These are phyloP conservation scores for Drosophila pegasa DNA, from an alignment of 2,888 invertebrate genomes.

Conservation along the genomic window DNA sequence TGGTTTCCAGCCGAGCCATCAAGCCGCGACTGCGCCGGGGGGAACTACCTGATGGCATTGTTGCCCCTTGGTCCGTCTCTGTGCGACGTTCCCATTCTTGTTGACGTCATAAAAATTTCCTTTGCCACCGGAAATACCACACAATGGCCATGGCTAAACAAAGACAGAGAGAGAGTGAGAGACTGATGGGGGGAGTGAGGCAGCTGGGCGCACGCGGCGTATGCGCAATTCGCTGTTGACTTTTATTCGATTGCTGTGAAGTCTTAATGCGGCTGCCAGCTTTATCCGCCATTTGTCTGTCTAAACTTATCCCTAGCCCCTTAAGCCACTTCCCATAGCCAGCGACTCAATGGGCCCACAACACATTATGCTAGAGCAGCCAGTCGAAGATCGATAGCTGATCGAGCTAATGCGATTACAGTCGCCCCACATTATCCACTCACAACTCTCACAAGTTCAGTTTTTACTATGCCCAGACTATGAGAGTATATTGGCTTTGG, in stretches of 20 bases:
- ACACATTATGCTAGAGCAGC: neutral
- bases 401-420: constrained; percentile 10
- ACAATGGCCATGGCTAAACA: constrained; percentile 54
- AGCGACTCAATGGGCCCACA: neutral
- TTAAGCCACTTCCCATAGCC: constrained; percentile 1
- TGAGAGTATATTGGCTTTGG: neutral
- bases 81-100: constrained; percentile 33
- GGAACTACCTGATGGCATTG: constrained; percentile 54
- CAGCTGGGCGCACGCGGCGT: constrained; percentile 56
- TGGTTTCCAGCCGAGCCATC: constrained; percentile 43
- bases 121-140: constrained; percentile 70
- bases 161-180: neutral
- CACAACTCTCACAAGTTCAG: constrained; percentile 1
- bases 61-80: constrained; percentile 36
- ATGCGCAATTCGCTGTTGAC: constrained; percentile 62
- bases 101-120: constrained; percentile 78
- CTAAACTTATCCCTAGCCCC: neutral
- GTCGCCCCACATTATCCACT: neutral
- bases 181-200: neutral
- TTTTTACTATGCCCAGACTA: neutral
- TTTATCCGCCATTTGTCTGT: neutral
- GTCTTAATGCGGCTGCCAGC: constrained; percentile 13
- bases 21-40: constrained; percentile 6
- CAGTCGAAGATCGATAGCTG: constrained; percentile 1
- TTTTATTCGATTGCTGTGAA: constrained; percentile 38